Base-by-base conservation (phyloP, 2,113 vertebrate genomes). In the Sinosuthora webbiana region DNA sequence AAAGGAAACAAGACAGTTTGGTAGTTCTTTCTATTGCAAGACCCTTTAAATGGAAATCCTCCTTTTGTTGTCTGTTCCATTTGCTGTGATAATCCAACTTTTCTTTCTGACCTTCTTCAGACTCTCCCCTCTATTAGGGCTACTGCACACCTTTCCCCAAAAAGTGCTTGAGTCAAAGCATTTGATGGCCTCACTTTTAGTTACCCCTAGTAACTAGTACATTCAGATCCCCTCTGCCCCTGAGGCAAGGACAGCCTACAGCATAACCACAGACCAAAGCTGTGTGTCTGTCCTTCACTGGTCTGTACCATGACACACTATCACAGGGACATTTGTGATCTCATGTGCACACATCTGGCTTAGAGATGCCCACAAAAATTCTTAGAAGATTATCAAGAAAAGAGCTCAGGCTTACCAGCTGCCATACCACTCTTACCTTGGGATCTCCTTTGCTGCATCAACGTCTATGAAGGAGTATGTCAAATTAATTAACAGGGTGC, bases 401-500 rank as follows among this genome's bases (percentile, higher is more conserved):
- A 87, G 21, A 55, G 7, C 25, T 92, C 21, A 50, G 21, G 24
- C 57, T 83, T 65, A 77, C 47, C 52, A 83, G 60, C 35, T 88
- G 27, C 52, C 49, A 37, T 13, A 42, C 16, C 15, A 47, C 47
- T 90, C 97, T 96, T 98, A 99, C 99, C 98, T 99, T 95, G 99
- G 98, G 84, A 99, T 98, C 82, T 98, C 93, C 37, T 85, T 96
- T 78, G 94, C 28, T 75, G 98, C 97, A 21, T 95, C 93, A 69
- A 98, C 50, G 74, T 98, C 98, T 49, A 96, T 95, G 85, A 98
- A 98, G 59, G 97, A 95, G 83, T 99, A 99, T 3, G 97, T 75
- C 93, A 99, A 96, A 57, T 99, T 98, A 92, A 99, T 89, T 60
- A 98, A 57, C 83, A 99, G 92, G 2, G 98, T 99, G 83, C 98